Base-by-base conservation (phyloP, 2,797 vertebrate species). In the Sebastiscus tertius region DNA sequence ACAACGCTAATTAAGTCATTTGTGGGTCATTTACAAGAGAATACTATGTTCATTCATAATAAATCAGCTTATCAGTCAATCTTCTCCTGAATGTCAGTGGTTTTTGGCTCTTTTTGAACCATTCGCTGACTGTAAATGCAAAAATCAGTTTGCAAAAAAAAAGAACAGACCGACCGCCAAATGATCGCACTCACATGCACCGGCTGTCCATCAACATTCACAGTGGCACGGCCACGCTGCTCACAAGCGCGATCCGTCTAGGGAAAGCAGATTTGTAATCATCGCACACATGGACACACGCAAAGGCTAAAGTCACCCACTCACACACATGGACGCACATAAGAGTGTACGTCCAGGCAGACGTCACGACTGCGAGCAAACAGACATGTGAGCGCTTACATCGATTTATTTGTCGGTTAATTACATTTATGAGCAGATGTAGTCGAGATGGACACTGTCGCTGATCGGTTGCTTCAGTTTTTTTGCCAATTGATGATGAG, bases 241-340 rank as follows among this genome's bases (percentile, higher is more conserved):
- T 83, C 79, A 42, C 69, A 18, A 79, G 63, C 75, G 80, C 29
- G 42, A 87, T 85, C 80, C 67, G 36, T 88, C 71, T 16, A 77
- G 52, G 72, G 74, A 90, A 79, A 91, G 85, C 88, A 88, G 90
- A 90, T 91, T 93, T 92, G 83, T 77, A 84, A 85, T 88, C 84
- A 72, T 74, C 8, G 33, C 87, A 75, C 88, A 87, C 81, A 83
- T 63, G 74, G 77, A 85, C 82, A 55, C 65, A 52, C 74, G 88
- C 58, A 3, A 27, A 81, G 59, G 70, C 81, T 73, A 8, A 85
- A 84, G 83, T 87, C 87, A 87, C 81, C 82, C 81, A 77, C 85
- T 74, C 82, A 22, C 81, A 22, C 81, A 72, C 71, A 83, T 42
- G 59, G 29, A 67, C 27, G 27, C 72, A 27, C 63, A 74, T 55